These are phyloP conservation scores for Sinhomidia bicolor DNA, from an alignment of 2,888 invertebrate species.

Conservation along the genomic window DNA sequence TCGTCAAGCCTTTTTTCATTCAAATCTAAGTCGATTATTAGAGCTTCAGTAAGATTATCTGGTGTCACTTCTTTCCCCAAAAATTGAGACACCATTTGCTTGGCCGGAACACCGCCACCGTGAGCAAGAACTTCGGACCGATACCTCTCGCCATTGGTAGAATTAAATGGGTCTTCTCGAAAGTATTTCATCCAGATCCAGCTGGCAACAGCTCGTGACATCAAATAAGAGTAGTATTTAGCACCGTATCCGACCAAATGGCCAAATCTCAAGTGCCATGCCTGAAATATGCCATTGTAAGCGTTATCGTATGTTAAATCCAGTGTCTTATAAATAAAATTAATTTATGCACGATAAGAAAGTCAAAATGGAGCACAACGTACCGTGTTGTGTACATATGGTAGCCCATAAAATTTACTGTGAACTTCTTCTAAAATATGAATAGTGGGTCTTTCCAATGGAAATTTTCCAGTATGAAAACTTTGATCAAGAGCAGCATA, in stretches of 20 bases:
- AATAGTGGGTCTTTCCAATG: slow-evolving; percentile 85
- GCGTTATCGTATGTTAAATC: too few species aligned
- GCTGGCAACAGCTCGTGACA: slow-evolving; percentile 95
- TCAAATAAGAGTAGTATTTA: slow-evolving; percentile 98
- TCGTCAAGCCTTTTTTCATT: slow-evolving; percentile 78
- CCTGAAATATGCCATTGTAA: slow-evolving; percentile 83
- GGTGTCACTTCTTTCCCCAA: slow-evolving; percentile 90
- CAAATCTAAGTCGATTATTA: slow-evolving; percentile 84
- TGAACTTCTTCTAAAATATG: slow-evolving; percentile 90
- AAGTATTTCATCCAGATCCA: slow-evolving; percentile 96
- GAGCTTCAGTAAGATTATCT: slow-evolving; percentile 88
- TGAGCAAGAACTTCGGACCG: slow-evolving; percentile 89
- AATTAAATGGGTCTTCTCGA: slow-evolving; percentile 88
- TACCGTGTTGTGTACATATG: slow-evolving; percentile 93
- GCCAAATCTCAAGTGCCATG: slow-evolving; percentile 97
- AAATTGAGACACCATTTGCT: slow-evolving; percentile 89
- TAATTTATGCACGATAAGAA: too few species aligned
- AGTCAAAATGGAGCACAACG: too few species aligned
- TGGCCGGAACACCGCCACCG: slow-evolving; percentile 94
- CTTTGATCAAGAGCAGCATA: slow-evolving; percentile 96
- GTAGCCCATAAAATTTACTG: slow-evolving; percentile 91
- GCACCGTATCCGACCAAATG: slow-evolving; percentile 99
- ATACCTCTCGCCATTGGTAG: slow-evolving; percentile 90
- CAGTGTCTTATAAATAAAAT: too few species aligned
- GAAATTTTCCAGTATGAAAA: slow-evolving; percentile 87